These are phyloP conservation scores for Manacus vitellinus DNA, from an alignment of 2,113 vertebrate species.

Conservation along the genomic window DNA sequence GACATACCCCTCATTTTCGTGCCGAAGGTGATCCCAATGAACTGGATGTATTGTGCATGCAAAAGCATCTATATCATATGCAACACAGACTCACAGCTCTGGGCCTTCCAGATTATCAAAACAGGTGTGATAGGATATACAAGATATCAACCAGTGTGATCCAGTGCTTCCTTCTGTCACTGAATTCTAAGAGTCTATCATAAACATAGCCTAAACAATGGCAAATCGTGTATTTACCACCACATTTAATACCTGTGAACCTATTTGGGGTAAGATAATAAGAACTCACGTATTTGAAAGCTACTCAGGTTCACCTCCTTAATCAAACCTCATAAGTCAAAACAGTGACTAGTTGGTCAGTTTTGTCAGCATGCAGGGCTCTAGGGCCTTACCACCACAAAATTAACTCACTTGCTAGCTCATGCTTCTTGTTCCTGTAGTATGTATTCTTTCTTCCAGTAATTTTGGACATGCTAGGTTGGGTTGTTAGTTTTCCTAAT, in stretches of 20 bases:
- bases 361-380: background rate
- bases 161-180: background rate
- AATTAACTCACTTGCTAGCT: background rate
- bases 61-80: background rate
- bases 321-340: background rate
- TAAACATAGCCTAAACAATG: background rate
- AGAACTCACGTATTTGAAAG: background rate
- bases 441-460: background rate
- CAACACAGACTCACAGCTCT: background rate
- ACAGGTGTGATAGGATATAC: background rate
- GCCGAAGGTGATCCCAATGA: background rate
- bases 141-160: background rate
- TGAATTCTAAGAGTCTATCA: background rate
- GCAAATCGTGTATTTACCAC: background rate
- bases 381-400: background rate
- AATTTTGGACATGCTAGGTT: background rate
- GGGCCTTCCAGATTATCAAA: background rate
- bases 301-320: background rate
- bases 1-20: fast-evolving
- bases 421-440: background rate
- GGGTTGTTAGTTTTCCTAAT: background rate
- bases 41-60: background rate
- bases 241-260: background rate
- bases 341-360: background rate
- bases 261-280: background rate